These are phyloP conservation scores for Dolichotis patagonum DNA, from an alignment of 2,113 vertebrate species.

Conservation along the genomic window DNA sequence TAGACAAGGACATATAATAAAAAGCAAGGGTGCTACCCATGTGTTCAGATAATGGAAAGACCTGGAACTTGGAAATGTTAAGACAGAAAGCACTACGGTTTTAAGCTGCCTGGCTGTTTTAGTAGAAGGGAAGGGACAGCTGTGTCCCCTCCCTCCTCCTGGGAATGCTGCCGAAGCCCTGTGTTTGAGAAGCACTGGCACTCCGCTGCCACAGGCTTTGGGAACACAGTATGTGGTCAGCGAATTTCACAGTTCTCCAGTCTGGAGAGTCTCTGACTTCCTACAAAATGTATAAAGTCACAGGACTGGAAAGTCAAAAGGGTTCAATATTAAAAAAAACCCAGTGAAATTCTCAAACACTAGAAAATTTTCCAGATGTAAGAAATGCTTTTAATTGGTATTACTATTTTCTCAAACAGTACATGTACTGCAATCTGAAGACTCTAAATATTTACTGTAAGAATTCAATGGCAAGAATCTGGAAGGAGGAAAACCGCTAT, in stretches of 20 bases:
- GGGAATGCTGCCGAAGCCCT: slow-evolving; percentile 89
- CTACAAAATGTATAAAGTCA: slow-evolving; percentile 71
- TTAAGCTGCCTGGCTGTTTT: slow-evolving; percentile 92
- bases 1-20: slow-evolving; percentile 85
- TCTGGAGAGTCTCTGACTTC: slow-evolving; percentile 77
- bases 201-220: slow-evolving; percentile 78
- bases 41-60: slow-evolving; percentile 83
- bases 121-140: slow-evolving; percentile 74
- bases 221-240: slow-evolving; percentile 84
- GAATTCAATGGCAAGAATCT: slow-evolving; percentile 79
- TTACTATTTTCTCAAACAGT: slow-evolving; percentile 81
- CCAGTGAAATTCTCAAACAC: slow-evolving; percentile 81
- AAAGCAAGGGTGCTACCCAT: slow-evolving; percentile 84
- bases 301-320: slow-evolving; percentile 84
- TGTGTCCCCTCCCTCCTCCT: slow-evolving; percentile 76
- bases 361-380: slow-evolving; percentile 83
- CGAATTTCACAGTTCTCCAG: slow-evolving; percentile 79
- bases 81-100: slow-evolving; percentile 88
- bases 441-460: slow-evolving; percentile 80
- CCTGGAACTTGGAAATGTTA: slow-evolving; percentile 86
- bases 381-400: slow-evolving; percentile 83
- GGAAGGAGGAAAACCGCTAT: slow-evolving; percentile 68
- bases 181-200: slow-evolving; percentile 84
- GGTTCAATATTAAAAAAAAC: slow-evolving; percentile 80
- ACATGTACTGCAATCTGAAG: slow-evolving; percentile 82